Evolutionary conservation across 2,888 invertebrate genomes (phyloP).

Genomic region (Pemphredon lugubris): DNA sequence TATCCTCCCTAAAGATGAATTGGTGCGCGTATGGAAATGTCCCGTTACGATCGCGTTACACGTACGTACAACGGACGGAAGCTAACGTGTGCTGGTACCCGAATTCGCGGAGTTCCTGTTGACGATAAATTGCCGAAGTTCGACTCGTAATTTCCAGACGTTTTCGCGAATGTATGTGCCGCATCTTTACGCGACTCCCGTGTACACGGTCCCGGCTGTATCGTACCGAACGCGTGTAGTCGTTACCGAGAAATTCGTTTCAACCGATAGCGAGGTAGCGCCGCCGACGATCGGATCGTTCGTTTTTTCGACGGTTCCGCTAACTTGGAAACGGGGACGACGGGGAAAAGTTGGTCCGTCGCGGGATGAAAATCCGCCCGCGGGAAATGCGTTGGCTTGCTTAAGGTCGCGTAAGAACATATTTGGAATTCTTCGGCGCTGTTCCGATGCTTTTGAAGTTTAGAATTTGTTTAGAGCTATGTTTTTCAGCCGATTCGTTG

Average conservation of each 20-base stretch:
- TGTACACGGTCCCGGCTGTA: constrained; percentile 6
- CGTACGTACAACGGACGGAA: neutral
- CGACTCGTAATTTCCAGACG: constrained; percentile 44
- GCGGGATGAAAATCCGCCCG: neutral
- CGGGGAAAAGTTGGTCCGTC: neutral
- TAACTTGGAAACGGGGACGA: constrained; percentile 16
- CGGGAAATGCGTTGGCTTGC: neutral
- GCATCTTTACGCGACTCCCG: neutral
- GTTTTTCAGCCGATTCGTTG: too few species aligned
- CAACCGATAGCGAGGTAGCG: neutral
- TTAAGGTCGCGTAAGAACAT: too few species aligned
- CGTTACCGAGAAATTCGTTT: constrained; percentile 14
- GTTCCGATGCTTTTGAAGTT: too few species aligned
- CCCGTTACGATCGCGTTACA: constrained; percentile 30
- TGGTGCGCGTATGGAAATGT: constrained; percentile 38
- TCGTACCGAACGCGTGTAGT: constrained; percentile 10
- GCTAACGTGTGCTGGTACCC: neutral
- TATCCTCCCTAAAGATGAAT: constrained; percentile 46
- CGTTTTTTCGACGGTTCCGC: neutral
- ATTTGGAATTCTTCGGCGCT: too few species aligned
- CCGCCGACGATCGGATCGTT: constrained; percentile 3
- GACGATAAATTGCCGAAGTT: constrained; percentile 46
- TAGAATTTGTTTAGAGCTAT: too few species aligned
- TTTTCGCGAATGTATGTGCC: constrained; percentile 2
- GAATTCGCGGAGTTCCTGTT: constrained; percentile 29